phyloP scores from a whole-genome alignment of 2,797 vertebrate species.

The Microchirus variegatus region DNA sequence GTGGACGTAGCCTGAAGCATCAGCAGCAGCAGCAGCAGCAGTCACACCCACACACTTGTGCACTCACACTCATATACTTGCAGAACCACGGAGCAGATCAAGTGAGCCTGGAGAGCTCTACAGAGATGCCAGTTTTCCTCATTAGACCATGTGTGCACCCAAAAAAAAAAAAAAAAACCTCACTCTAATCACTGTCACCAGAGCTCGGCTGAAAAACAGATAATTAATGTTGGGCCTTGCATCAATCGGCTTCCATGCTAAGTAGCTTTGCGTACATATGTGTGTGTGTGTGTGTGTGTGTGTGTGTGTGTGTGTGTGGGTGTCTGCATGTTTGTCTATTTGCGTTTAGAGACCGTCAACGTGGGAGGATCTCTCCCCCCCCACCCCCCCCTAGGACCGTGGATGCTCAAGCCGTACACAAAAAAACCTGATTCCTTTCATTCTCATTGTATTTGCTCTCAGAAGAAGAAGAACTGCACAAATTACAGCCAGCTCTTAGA shows the following conservation, averaged over 20 bases:
- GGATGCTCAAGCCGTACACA: constrained; percentile 68
- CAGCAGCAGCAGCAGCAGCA: constrained; percentile 43
- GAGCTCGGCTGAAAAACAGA: constrained; percentile 73
- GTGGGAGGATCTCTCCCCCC: constrained; percentile 50
- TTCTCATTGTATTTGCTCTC: constrained; percentile 52
- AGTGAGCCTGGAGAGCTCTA: constrained; percentile 74
- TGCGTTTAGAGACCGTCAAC: constrained; percentile 68
- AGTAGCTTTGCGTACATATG: constrained; percentile 70
- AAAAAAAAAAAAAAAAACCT: constrained; percentile 47
- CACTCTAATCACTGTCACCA: constrained; percentile 83
- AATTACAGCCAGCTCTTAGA: constrained; percentile 29
- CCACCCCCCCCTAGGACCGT: constrained; percentile 25
- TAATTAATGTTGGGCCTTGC: constrained; percentile 78
- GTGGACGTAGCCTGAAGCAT: constrained; percentile 27
- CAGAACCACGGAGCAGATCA: constrained; percentile 70
- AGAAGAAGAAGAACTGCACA: constrained; percentile 62
- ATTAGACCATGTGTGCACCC: constrained; percentile 75
- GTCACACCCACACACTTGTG: constrained; percentile 58
- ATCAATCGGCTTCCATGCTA: constrained; percentile 74
- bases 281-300: constrained; percentile 5
- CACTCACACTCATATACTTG: constrained; percentile 36
- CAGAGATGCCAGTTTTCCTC: constrained; percentile 78
- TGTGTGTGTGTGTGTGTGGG: constrained; percentile 51
- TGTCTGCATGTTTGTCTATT: constrained; percentile 61
- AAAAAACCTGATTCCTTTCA: constrained; percentile 64